A percentile compares a stretch with the other conserved stretches of the same genome.
Conservation (phyloP, 2,797 vertebrate species). For the Onychomys leucogaster region DNA sequence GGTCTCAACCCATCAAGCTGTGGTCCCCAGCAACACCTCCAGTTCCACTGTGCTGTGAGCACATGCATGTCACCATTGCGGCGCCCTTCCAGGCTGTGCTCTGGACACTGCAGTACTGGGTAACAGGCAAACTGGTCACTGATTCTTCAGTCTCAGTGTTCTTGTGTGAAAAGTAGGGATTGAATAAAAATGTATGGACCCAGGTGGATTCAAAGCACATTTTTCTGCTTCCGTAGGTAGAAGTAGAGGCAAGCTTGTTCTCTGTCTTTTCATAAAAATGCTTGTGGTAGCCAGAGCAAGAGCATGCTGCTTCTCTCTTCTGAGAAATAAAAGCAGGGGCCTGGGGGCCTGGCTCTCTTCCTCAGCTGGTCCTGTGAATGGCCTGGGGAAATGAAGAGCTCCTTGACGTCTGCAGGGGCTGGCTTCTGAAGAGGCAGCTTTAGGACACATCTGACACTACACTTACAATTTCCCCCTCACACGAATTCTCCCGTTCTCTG, state of each 20-base stretch:
- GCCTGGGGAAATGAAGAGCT: too few species aligned
- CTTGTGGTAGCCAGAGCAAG: not conserved
- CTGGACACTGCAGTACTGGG: not conserved
- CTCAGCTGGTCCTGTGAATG: rapidly evolving
- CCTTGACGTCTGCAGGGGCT: too few species aligned
- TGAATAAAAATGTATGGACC: not conserved
- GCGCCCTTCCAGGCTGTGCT: not conserved
- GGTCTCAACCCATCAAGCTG: too few species aligned
- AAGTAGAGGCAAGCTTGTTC: not conserved
- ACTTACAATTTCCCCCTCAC: not conserved
- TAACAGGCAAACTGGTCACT: not conserved
- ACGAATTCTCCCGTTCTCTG: not conserved
- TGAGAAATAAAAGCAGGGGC: not conserved
- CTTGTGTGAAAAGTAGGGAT: not conserved
- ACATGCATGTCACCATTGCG: rapidly evolving
- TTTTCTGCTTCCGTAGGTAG: not conserved
- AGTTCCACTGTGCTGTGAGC: not conserved
- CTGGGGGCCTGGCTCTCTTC: rapidly evolving
- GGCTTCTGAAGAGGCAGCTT: not conserved
- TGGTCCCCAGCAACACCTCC: not conserved
- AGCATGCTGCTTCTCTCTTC: not conserved
- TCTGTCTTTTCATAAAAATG: not conserved
- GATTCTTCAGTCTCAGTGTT: not conserved
- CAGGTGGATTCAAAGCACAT: not conserved
- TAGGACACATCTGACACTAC: not conserved